phyloP scores from a whole-genome alignment of 2,113 vertebrate species.

The Eonycteris spelaea region DNA sequence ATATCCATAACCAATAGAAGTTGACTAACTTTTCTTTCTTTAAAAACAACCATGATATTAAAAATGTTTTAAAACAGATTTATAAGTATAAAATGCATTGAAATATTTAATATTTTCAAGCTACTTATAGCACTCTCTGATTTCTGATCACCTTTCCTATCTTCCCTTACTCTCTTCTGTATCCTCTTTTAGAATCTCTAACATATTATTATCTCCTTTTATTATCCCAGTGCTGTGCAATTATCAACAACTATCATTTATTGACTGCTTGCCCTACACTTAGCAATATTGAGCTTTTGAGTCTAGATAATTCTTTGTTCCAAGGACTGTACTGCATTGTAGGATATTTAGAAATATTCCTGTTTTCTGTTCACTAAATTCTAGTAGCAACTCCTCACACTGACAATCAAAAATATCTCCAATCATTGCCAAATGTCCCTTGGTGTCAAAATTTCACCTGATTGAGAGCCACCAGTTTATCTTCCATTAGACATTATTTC shows the following conservation, averaged over 20 bases:
- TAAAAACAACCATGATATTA: background rate
- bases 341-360: background rate
- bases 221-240: background rate
- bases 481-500: background rate
- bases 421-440: background rate
- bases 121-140: background rate
- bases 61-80: background rate
- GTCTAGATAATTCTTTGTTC: background rate
- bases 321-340: background rate
- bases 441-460: background rate
- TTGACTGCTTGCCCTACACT: background rate
- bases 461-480: background rate
- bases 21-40: background rate
- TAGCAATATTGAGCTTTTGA: background rate
- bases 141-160: background rate
- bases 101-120: background rate
- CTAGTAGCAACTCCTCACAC: background rate
- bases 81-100: background rate
- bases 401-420: background rate
- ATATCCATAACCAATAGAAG: background rate
- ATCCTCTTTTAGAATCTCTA: background rate
- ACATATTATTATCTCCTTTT: background rate
- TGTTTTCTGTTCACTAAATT: background rate
- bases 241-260: background rate
- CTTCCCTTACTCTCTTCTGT: background rate